phyloP scores from a whole-genome alignment of 2,113 vertebrate species.

The Dromiciops gliroides region DNA sequence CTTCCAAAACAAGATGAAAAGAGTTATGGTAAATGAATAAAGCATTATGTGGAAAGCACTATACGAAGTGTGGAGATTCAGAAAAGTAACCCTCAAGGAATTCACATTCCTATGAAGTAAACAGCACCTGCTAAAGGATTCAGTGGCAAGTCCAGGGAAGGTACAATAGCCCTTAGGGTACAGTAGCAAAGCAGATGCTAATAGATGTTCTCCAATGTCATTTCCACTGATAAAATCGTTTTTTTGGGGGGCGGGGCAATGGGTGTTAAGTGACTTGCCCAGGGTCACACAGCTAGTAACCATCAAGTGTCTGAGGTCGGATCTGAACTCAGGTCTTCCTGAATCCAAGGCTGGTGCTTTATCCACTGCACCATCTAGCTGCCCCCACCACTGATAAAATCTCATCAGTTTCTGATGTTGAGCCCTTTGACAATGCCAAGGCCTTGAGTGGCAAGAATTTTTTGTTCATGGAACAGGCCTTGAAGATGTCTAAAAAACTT shows the following conservation, averaged over 20 bases:
- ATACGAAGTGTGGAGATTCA: neutral
- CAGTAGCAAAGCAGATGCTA: neutral
- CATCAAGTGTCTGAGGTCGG: too few relatives aligned
- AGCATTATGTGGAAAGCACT: neutral
- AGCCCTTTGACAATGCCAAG: neutral
- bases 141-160: neutral
- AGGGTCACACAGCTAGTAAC: too few relatives aligned
- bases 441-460: neutral
- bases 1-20: neutral
- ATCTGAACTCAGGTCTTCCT: too few relatives aligned
- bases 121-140: neutral
- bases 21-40: neutral
- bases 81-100: neutral
- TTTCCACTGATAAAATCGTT: neutral
- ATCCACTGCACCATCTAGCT: too few relatives aligned
- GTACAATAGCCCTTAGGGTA: neutral
- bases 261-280: too few relatives aligned
- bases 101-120: neutral
- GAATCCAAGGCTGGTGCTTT: too few relatives aligned
- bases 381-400: neutral
- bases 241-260: too few relatives aligned
- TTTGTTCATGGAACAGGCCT: neutral
- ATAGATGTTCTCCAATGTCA: neutral
- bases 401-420: neutral
- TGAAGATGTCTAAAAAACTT: neutral